These are phyloP conservation scores for Myotis lucifugus DNA, from an alignment of 2,113 vertebrate species.

Conservation along the genomic window DNA sequence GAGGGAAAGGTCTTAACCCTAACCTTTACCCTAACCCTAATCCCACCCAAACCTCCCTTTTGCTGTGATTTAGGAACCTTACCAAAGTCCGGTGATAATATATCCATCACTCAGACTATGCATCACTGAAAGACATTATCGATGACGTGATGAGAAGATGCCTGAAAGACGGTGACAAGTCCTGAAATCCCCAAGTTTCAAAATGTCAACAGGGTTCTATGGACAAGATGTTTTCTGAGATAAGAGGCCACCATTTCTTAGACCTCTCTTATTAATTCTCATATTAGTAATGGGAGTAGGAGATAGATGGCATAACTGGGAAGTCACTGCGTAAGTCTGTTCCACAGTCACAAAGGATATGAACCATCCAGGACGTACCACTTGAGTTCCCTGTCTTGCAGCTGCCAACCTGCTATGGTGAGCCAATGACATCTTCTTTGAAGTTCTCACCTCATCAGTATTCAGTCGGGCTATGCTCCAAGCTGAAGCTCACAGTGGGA, in stretches of 20 bases:
- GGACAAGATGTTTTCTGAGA: background rate
- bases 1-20: background rate
- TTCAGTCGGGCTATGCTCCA: background rate
- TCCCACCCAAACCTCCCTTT: background rate
- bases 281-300: background rate
- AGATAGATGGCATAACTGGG: background rate
- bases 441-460: conserved; percentile 13
- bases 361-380: background rate
- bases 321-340: background rate
- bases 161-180: background rate
- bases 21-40: background rate
- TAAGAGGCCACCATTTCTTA: background rate
- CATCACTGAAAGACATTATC: background rate
- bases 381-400: background rate
- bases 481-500: background rate
- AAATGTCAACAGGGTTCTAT: background rate
- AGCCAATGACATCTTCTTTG: conserved; percentile 21
- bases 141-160: background rate
- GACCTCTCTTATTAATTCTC: background rate
- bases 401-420: background rate
- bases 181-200: conserved; percentile 41
- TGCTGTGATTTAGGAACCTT: background rate
- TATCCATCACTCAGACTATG: background rate
- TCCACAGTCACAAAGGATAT: background rate
- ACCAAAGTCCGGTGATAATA: background rate